phyloP scores from a whole-genome alignment of 2,797 vertebrate species.

The Malacoraja senta region DNA sequence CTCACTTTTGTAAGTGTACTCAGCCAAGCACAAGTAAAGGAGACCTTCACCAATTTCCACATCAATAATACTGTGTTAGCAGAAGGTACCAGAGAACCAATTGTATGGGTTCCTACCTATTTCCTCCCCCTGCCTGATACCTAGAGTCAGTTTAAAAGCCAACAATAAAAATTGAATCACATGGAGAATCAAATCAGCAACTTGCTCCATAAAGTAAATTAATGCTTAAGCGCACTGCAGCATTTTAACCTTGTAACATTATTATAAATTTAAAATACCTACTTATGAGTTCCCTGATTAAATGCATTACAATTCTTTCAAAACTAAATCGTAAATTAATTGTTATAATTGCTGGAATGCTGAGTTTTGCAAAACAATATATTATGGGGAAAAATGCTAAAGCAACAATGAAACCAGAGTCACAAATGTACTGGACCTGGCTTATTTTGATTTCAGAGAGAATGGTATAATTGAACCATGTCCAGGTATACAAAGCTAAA shows the following conservation, averaged over 20 bases:
- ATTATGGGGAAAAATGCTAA: not conserved
- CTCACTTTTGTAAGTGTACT: not conserved
- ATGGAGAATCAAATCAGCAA: not conserved
- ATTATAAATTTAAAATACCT: not conserved
- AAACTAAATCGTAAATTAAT: not conserved
- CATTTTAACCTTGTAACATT: not conserved
- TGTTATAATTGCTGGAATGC: not conserved
- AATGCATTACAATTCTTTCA: not conserved
- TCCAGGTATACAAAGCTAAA: not conserved
- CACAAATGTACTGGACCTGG: not conserved
- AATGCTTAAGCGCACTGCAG: not conserved
- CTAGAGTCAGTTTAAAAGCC: not conserved
- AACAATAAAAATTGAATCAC: not conserved
- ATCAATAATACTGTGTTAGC: not conserved
- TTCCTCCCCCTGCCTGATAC: not conserved
- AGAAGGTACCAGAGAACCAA: not conserved
- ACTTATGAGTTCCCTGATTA: not conserved
- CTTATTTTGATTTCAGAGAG: not conserved
- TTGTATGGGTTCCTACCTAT: not conserved
- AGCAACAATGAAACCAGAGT: not conserved
- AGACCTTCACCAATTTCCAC: not conserved
- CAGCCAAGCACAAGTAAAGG: not conserved
- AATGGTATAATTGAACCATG: not conserved
- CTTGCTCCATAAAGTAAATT: not conserved
- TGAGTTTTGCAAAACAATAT: not conserved